Evolutionary conservation across 2,113 vertebrate species (phyloP).

Genomic region (Harpagus bidentatus): DNA sequence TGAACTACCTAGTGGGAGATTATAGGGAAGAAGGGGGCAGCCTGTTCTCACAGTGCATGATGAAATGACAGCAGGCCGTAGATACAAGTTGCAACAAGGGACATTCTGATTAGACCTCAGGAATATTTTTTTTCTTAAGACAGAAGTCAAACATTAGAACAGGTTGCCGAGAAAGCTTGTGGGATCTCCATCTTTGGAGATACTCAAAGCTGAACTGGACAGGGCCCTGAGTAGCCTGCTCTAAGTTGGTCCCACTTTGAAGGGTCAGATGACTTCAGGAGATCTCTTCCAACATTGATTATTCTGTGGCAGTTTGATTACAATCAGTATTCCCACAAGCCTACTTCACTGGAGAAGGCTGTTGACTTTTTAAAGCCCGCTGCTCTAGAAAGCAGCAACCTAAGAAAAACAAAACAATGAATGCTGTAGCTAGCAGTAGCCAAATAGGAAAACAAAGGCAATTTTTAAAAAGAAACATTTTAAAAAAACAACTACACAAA

Average conservation of each 20-base stretch:
- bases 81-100: neutral
- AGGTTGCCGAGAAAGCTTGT: neutral
- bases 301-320: neutral
- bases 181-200: neutral
- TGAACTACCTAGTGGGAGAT: neutral
- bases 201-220: neutral
- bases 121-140: neutral
- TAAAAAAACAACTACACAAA: neutral
- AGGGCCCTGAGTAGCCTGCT: neutral
- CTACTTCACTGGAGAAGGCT: neutral
- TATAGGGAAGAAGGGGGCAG: neutral
- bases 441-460: neutral
- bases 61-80: neutral
- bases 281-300: neutral
- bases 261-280: neutral
- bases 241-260: neutral
- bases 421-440: neutral
- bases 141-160: neutral
- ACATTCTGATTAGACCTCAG: neutral
- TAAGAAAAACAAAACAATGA: neutral
- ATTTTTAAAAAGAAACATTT: neutral
- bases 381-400: neutral
- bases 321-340: neutral
- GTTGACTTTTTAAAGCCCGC: neutral
- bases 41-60: neutral